Conservation (phyloP, 2,888 invertebrate species). For the Cantharis rustica region DNA sequence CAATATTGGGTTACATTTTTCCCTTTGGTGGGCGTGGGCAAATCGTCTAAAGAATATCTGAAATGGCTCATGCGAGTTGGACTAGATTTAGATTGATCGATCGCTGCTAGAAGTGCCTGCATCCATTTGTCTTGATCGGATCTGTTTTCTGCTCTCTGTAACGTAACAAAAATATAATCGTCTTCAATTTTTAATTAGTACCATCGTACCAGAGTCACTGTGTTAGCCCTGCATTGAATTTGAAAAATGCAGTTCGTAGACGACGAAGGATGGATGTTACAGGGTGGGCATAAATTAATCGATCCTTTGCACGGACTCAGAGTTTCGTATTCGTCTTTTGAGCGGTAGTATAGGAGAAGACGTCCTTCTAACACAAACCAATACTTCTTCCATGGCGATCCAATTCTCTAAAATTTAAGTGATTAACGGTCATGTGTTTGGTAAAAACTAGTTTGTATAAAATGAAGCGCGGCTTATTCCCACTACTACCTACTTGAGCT, state of each 20-base stretch:
- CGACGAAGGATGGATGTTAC: constrained; percentile 52
- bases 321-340: constrained; percentile 58
- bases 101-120: constrained; percentile 57
- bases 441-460: too few relatives aligned
- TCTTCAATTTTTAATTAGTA: neutral
- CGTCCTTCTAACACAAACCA: constrained; percentile 63
- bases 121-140: constrained; percentile 60
- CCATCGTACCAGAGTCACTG: constrained; percentile 54
- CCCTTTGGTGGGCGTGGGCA: constrained; percentile 20
- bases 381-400: constrained; percentile 59
- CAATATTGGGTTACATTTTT: neutral
- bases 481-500: too few relatives aligned
- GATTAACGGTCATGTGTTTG: too few relatives aligned
- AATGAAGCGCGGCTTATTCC: too few relatives aligned
- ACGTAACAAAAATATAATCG: constrained; percentile 10
- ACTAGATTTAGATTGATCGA: constrained; percentile 45
- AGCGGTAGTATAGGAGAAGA: constrained; percentile 59
- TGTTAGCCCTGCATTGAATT: constrained; percentile 55
- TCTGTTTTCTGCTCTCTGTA: constrained; percentile 57
- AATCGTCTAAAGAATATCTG: constrained; percentile 53
- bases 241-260: constrained; percentile 51
- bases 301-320: constrained; percentile 60
- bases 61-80: constrained; percentile 50
- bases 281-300: constrained; percentile 58
- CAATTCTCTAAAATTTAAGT: constrained; percentile 54